Evolutionary conservation across 2,113 vertebrate genomes (phyloP).

Genomic region (Cathartes aura): DNA sequence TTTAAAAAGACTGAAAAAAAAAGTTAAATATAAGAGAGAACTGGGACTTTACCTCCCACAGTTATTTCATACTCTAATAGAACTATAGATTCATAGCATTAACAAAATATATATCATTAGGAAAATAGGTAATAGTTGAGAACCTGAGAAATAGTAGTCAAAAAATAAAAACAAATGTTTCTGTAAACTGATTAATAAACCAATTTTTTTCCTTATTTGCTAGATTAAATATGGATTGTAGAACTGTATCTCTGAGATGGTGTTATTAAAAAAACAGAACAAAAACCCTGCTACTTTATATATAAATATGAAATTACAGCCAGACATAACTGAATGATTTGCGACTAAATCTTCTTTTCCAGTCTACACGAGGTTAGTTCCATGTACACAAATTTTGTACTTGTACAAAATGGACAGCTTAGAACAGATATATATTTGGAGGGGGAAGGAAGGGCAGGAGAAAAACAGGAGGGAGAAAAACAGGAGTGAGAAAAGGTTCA

Average conservation of each 20-base stretch:
- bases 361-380: neutral
- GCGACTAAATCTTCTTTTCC: neutral
- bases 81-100: neutral
- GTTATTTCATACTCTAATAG: neutral
- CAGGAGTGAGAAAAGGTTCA: neutral
- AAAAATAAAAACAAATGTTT: neutral
- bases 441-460: neutral
- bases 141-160: neutral
- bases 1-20: neutral
- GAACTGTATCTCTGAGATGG: neutral
- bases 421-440: neutral
- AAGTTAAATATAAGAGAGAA: neutral
- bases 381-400: neutral
- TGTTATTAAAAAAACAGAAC: neutral
- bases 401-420: neutral
- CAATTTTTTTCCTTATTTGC: neutral
- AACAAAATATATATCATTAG: neutral
- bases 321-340: neutral
- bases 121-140: neutral
- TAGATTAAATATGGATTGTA: neutral
- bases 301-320: neutral
- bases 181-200: neutral
- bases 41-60: neutral
- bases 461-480: neutral
- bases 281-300: neutral